Conservation (phyloP, 2,113 vertebrate genomes). For the Gymnobelideus leadbeateri region DNA sequence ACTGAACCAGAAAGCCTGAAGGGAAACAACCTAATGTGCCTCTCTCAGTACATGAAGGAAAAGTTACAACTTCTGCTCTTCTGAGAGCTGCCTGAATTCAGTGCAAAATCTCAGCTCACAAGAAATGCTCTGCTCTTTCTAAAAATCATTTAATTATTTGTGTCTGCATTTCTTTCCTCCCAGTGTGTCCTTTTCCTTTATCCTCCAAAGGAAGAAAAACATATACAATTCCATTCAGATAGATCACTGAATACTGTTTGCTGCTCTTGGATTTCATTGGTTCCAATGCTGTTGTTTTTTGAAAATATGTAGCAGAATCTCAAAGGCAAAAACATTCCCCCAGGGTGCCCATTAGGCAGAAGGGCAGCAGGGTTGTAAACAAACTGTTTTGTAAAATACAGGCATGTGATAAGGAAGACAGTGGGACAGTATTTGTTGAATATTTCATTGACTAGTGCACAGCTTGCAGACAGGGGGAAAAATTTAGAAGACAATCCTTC, state of each 20-base stretch:
- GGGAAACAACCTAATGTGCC: constrained; percentile 61
- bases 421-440: constrained; percentile 75
- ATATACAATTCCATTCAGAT: constrained; percentile 77
- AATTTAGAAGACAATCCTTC: constrained; percentile 56
- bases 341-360: constrained; percentile 82
- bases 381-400: constrained; percentile 82
- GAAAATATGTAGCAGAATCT: constrained; percentile 80
- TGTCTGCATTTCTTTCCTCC: constrained; percentile 66
- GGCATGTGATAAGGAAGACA: constrained; percentile 76
- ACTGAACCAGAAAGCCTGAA: constrained; percentile 71
- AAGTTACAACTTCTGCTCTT: constrained; percentile 68
- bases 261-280: constrained; percentile 63
- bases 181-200: constrained; percentile 61
- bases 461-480: constrained; percentile 65
- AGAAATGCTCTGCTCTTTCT: constrained; percentile 72
- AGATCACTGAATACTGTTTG: constrained; percentile 81
- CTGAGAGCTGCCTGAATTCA: constrained; percentile 72
- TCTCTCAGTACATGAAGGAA: constrained; percentile 65
- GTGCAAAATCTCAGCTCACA: constrained; percentile 67
- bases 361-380: constrained; percentile 80
- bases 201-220: constrained; percentile 65
- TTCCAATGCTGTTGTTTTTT: constrained; percentile 75
- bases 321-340: constrained; percentile 78
- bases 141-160: constrained; percentile 71
- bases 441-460: constrained; percentile 76